Conservation (phyloP, 1,140 invertebrate genomes). For the Papilio dardanus region DNA sequence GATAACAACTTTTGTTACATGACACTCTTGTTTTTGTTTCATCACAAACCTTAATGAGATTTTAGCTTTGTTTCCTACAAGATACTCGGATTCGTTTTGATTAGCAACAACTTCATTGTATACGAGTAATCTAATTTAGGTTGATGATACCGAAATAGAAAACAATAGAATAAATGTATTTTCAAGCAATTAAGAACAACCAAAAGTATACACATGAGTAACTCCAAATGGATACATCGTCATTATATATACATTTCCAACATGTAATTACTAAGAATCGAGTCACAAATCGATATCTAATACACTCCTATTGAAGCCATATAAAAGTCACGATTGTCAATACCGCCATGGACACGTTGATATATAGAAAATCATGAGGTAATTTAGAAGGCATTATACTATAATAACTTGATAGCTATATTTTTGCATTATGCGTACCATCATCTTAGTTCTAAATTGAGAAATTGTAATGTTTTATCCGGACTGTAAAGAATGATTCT, state of each 20-base stretch:
- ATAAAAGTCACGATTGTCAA: conserved; percentile 20
- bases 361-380: not conserved
- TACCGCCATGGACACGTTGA: not conserved
- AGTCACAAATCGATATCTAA: conserved; percentile 31
- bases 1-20: conserved; percentile 50
- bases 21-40: conserved; percentile 73
- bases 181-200: not conserved
- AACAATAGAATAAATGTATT: not conserved
- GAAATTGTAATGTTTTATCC: not conserved
- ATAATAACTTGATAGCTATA: not conserved
- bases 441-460: not conserved
- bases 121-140: too few species aligned
- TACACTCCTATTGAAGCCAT: conserved; percentile 5
- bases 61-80: conserved; percentile 55
- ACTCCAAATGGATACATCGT: not conserved
- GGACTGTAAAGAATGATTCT: too few species aligned
- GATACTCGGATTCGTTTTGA: not conserved
- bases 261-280: not conserved
- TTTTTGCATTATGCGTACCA: not conserved
- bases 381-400: conserved; percentile 13
- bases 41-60: conserved; percentile 57
- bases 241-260: conserved; percentile 26
- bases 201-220: not conserved
- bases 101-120: not conserved
- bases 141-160: too few species aligned